phyloP scores from a whole-genome alignment of 2,888 invertebrate genomes.

The Drosophila atroscutellata region DNA sequence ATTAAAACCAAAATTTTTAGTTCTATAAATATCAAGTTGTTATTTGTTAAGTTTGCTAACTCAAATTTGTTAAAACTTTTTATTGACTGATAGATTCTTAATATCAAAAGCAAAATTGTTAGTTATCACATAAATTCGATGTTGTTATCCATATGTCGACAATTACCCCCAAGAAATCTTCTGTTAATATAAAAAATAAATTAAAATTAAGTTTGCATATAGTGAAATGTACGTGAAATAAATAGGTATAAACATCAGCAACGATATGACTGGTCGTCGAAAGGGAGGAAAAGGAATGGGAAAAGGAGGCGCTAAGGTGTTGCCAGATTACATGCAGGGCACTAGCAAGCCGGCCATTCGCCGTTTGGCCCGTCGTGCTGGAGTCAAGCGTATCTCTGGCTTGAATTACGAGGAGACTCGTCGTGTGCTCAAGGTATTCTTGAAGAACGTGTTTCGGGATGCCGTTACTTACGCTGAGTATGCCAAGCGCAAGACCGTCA shows the following conservation, averaged over 20 bases:
- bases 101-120: no score
- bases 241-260: background rate
- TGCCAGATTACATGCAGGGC: constrained; percentile 92
- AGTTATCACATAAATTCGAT: no score
- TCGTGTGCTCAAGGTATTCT: constrained; percentile 91
- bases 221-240: no score
- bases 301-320: constrained; percentile 92
- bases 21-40: constrained; percentile 10
- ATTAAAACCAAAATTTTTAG: constrained; percentile 20
- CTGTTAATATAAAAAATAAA: no score
- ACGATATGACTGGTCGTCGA: constrained; percentile 91
- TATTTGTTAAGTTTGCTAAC: background rate
- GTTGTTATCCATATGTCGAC: no score
- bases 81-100: no score
- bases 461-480: constrained; percentile 95
- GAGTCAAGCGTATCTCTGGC: constrained; percentile 90
- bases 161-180: no score
- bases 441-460: constrained; percentile 93
- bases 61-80: background rate
- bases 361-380: constrained; percentile 90
- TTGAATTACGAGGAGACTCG: constrained; percentile 92
- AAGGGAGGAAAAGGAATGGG: constrained; percentile 92
- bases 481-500: constrained; percentile 94
- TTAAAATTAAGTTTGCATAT: no score
- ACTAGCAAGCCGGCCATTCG: constrained; percentile 92